Percentiles rank a stretch among this genome's conserved stretches.
These are phyloP conservation scores for Sphaerodactylus townsendi DNA, from an alignment of 2,113 vertebrate genomes.

Conservation along the genomic window DNA sequence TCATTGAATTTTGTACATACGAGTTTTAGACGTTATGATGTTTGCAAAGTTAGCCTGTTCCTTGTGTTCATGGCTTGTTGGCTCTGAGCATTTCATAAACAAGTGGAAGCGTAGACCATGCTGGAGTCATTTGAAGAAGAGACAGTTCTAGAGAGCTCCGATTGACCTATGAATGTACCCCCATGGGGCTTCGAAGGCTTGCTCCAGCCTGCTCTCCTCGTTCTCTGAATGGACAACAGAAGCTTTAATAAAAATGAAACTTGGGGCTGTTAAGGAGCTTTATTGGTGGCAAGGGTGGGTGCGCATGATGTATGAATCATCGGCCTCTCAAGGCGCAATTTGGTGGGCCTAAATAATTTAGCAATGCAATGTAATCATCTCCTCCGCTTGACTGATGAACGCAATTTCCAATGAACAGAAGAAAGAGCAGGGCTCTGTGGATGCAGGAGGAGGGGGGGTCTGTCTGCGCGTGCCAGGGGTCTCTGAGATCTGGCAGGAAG, in stretches of 20 bases:
- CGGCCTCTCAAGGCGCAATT: background rate
- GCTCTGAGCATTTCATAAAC: too few relatives aligned
- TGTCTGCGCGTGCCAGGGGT: background rate
- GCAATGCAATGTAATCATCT: constrained; percentile 4
- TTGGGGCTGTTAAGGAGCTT: too few relatives aligned
- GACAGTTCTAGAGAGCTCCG: background rate
- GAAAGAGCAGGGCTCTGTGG: background rate
- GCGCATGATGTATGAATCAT: constrained; percentile 11
- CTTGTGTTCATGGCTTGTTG: too few relatives aligned
- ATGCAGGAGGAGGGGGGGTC: background rate
- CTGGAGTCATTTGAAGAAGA: too few relatives aligned
- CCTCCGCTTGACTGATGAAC: constrained; percentile 39
- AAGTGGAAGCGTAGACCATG: too few relatives aligned
- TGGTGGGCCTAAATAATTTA: constrained; percentile 27
- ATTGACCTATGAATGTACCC: background rate
- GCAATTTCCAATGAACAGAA: background rate
- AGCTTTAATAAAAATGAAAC: background rate
- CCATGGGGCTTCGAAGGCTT: background rate
- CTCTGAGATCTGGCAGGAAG: background rate
- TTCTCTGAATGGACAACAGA: background rate
- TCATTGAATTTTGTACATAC: too few relatives aligned
- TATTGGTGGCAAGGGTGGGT: background rate
- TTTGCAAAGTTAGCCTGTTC: too few relatives aligned
- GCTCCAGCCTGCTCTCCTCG: background rate
- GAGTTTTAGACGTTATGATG: too few relatives aligned